Conservation (phyloP, 2,888 invertebrate genomes). For the Caenorhabditis drosophilae region DNA sequence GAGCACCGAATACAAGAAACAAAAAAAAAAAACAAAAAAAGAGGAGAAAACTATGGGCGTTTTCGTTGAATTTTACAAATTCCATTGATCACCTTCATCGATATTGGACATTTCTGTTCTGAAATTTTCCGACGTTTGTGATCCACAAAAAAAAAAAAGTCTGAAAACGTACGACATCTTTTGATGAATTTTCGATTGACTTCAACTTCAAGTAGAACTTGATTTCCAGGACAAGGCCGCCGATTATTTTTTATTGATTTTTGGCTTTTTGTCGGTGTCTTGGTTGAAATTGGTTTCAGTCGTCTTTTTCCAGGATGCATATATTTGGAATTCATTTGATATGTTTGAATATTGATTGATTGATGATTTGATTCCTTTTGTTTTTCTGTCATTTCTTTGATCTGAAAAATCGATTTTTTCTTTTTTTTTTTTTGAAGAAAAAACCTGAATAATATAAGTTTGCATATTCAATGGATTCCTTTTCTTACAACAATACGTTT, state of each 20-base stretch:
- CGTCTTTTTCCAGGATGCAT: conserved; percentile 34
- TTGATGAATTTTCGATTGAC: conserved; percentile 43
- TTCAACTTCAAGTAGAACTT: conserved; percentile 45
- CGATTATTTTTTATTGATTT: conserved; percentile 6
- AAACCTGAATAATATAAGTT: conserved; percentile 40
- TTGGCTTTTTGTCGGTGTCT: neutral
- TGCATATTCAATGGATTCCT: conserved; percentile 40
- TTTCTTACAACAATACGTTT: conserved; percentile 49
- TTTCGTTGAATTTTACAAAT: conserved; percentile 37
- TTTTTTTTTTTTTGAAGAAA: neutral
- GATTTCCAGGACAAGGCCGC: conserved; percentile 37
- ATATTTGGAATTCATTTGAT: conserved; percentile 15
- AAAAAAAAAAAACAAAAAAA: neutral
- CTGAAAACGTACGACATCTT: conserved; percentile 49
- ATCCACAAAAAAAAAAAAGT: too few relatives aligned
- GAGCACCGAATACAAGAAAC: conserved; percentile 17
- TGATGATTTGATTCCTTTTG: conserved; percentile 26
- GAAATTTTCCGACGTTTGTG: conserved; percentile 15
- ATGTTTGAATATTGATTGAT: neutral
- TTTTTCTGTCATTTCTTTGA: too few relatives aligned
- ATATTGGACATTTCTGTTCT: conserved; percentile 44
- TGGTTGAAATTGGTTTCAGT: neutral
- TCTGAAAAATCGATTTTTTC: neutral
- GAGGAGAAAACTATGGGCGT: conserved; percentile 8
- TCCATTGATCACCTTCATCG: conserved; percentile 46